Evolutionary conservation across 2,888 invertebrate species (phyloP).

Genomic region (Plusia festucae): DNA sequence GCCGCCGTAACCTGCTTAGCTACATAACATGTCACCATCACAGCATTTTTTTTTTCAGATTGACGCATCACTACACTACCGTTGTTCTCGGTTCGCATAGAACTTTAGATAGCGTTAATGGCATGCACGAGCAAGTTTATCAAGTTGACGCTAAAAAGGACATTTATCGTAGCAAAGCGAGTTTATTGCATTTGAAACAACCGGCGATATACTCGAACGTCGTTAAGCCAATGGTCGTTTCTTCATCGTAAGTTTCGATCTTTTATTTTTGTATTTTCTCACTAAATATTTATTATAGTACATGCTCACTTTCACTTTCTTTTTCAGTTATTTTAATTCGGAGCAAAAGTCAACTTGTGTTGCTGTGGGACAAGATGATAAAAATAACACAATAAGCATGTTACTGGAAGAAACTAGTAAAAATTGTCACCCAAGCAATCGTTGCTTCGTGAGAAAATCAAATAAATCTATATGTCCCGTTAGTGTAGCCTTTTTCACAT

Average conservation of each 20-base stretch:
- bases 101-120: conserved; percentile 87
- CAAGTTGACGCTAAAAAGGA: conserved; percentile 89
- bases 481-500: conserved; percentile 58
- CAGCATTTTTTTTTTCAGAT: conserved; percentile 86
- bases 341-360: conserved; percentile 88
- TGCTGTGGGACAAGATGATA: conserved; percentile 88
- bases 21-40: too few species aligned
- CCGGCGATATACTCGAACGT: conserved; percentile 90
- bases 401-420: conserved; percentile 83
- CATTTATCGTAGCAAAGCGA: conserved; percentile 89
- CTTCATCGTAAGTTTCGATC: conserved; percentile 80
- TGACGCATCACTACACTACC: conserved; percentile 88
- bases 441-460: conserved; percentile 86
- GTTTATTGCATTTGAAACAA: conserved; percentile 90
- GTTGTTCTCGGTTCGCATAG: conserved; percentile 92
- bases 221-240: conserved; percentile 91
- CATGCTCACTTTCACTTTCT: conserved; percentile 20
- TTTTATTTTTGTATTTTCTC: conserved; percentile 3
- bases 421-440: conserved; percentile 85
- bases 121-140: conserved; percentile 92
- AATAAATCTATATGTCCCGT: conserved; percentile 79
- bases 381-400: conserved; percentile 86
- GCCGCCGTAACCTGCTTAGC: too few species aligned
- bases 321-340: conserved; percentile 69
- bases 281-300: background rate